Conservation (phyloP, 2,888 invertebrate species). For the Drymonia ruficornis region DNA sequence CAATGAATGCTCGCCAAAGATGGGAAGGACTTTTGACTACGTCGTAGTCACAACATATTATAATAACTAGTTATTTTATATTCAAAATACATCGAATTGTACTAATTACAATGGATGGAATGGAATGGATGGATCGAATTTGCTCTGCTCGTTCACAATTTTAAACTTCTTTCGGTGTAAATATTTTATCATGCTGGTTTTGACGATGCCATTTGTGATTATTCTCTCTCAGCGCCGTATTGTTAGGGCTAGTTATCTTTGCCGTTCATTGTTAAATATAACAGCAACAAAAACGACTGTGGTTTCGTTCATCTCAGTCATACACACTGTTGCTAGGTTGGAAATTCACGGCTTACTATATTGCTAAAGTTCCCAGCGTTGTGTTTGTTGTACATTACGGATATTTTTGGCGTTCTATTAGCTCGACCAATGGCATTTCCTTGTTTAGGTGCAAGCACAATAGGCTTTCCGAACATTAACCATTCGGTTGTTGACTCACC, state of each 20-base stretch:
- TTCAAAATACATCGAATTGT: too few relatives aligned
- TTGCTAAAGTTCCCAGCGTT: conserved; percentile 4
- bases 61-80: too few relatives aligned
- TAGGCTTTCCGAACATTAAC: conserved; percentile 48
- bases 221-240: too few relatives aligned
- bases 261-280: not conserved
- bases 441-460: conserved; percentile 59
- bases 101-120: too few relatives aligned
- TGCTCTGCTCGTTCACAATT: too few relatives aligned
- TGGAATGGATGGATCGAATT: too few relatives aligned
- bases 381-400: conserved; percentile 47
- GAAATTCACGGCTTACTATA: not conserved
- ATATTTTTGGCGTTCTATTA: conserved; percentile 68
- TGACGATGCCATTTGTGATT: too few relatives aligned
- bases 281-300: not conserved
- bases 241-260: not conserved
- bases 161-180: too few relatives aligned
- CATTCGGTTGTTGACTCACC: conserved; percentile 42
- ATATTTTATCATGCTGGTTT: too few relatives aligned
- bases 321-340: conserved; percentile 1
- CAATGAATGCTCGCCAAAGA: not conserved
- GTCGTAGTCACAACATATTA: not conserved
- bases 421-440: conserved; percentile 59
- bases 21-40: not conserved
- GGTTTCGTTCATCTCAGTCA: not conserved